phyloP scores from a whole-genome alignment of 2,888 invertebrate species.

The Aphidoletes aphidimyza region DNA sequence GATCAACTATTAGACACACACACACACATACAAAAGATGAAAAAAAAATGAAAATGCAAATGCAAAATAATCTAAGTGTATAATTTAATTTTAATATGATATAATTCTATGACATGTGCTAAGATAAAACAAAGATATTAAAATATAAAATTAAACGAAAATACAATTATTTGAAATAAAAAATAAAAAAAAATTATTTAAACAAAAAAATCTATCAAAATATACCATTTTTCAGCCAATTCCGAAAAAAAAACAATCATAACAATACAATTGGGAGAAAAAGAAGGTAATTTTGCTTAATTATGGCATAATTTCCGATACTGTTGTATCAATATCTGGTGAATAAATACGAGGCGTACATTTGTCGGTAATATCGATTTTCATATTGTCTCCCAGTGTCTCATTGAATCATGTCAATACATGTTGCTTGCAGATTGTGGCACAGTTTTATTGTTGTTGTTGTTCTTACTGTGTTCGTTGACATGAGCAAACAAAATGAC shows the following conservation, averaged over 20 bases:
- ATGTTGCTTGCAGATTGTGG: slow-evolving; percentile 31
- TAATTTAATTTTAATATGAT: slow-evolving; percentile 47
- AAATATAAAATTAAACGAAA: background rate
- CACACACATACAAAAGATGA: too few relatives aligned
- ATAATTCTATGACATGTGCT: too few relatives aligned
- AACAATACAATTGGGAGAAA: too few relatives aligned
- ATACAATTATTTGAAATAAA: background rate
- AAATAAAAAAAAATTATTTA: background rate
- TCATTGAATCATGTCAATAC: background rate
- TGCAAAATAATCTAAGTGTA: background rate
- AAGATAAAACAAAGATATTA: background rate
- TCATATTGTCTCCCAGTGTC: background rate
- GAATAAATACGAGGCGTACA: too few relatives aligned
- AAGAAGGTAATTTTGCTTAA: too few relatives aligned
- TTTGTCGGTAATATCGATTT: slow-evolving; percentile 25
- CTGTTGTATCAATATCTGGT: too few relatives aligned
- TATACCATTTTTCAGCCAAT: background rate
- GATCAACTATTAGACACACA: too few relatives aligned
- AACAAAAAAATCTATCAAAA: background rate
- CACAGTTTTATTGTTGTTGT: background rate
- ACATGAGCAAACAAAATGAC: background rate
- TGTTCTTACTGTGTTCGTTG: background rate
- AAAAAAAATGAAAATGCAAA: too few relatives aligned
- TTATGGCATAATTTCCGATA: too few relatives aligned
- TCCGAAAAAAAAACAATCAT: background rate